Conservation (phyloP, 2,113 vertebrate genomes). For the Sarotherodon lohbergeri region DNA sequence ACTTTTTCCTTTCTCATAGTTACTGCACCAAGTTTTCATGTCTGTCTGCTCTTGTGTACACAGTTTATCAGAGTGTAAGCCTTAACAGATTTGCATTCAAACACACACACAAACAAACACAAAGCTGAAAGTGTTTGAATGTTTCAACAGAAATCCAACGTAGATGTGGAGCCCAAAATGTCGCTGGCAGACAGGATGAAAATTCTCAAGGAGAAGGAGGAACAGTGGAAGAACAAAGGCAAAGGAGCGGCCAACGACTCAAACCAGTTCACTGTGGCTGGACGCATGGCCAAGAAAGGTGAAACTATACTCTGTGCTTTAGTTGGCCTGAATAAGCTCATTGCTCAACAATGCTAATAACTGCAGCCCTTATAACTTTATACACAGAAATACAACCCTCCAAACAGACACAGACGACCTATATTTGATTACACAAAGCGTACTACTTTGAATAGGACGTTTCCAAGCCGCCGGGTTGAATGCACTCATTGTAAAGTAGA, state of each 20-base stretch:
- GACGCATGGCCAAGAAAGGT: constrained; percentile 78
- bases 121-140: not conserved
- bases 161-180: constrained; percentile 62
- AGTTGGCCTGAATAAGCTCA: not conserved
- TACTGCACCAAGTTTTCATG: not conserved
- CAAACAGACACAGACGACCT: not conserved
- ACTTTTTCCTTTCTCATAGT: not conserved
- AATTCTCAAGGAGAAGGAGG: constrained; percentile 74
- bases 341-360: not conserved
- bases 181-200: constrained; percentile 71
- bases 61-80: not conserved
- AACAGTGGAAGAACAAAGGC: constrained; percentile 74
- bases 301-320: not conserved
- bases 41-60: not conserved
- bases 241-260: constrained; percentile 78
- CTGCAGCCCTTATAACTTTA: not conserved
- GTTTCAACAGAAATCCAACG: constrained; percentile 55
- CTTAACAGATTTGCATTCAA: not conserved
- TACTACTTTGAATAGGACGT: not conserved
- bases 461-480: not conserved
- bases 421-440: not conserved
- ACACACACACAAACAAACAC: not conserved
- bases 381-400: not conserved
- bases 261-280: constrained; percentile 76
- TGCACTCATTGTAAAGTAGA: not conserved